Percentiles rank a stretch among this genome's conserved stretches.
Conservation (phyloP, 1,140 invertebrate species). For the Epicauta chinensis region DNA sequence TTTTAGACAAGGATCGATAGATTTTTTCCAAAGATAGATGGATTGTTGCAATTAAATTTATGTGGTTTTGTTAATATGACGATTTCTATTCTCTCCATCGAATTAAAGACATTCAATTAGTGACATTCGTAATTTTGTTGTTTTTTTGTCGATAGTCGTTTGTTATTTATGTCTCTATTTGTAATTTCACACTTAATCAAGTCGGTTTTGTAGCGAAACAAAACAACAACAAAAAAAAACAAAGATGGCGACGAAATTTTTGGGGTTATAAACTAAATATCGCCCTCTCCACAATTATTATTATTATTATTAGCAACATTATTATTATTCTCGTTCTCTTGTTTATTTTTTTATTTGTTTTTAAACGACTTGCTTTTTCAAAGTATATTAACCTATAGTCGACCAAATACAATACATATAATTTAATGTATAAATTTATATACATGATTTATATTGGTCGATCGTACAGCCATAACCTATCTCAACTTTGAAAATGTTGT, state of each 20-base stretch:
- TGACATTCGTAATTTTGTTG: conserved; percentile 32
- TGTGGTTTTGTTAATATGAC: conserved; percentile 29
- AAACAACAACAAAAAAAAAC: conserved; percentile 6
- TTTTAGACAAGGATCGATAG: no score
- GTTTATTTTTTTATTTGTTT: conserved; percentile 36
- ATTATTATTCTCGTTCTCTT: conserved; percentile 13
- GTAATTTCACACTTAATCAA: background rate
- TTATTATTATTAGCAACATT: background rate
- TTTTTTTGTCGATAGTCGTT: conserved; percentile 1
- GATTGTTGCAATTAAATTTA: conserved; percentile 17
- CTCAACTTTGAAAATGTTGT: conserved; percentile 39
- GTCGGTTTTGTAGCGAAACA: background rate
- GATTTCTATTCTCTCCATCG: conserved; percentile 33
- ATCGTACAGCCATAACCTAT: conserved; percentile 38
- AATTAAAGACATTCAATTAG: conserved; percentile 36
- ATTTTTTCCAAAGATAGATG: conserved; percentile 7
- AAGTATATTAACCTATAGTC: conserved; percentile 36
- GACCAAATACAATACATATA: conserved; percentile 21
- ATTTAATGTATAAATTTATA: background rate
- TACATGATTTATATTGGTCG: conserved; percentile 20
- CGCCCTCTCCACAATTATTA: conserved; percentile 23
- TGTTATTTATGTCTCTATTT: conserved; percentile 33
- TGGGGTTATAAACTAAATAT: background rate
- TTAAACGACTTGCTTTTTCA: conserved; percentile 39
- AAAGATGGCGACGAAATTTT: conserved; percentile 2